These are phyloP conservation scores for Hemaris fuciformis DNA, from an alignment of 2,888 invertebrate genomes.

Conservation along the genomic window DNA sequence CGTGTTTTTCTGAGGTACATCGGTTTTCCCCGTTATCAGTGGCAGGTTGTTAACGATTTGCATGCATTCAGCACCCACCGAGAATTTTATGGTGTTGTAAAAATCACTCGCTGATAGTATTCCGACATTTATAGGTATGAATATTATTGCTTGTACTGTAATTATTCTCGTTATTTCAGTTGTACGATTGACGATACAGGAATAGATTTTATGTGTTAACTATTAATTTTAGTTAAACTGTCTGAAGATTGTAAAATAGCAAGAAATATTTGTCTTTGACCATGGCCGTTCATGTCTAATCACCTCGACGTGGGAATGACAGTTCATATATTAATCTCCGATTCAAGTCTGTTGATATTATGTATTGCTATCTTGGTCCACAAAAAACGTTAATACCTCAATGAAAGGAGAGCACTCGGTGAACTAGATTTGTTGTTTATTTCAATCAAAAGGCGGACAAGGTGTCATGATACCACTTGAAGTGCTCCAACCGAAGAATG, in stretches of 20 bases:
- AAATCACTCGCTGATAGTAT: constrained; percentile 29
- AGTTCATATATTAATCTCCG: not conserved
- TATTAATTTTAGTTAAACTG: too few species aligned
- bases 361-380: not conserved
- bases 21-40: constrained; percentile 40
- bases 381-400: not conserved
- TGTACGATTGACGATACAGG: not conserved
- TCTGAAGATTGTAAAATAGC: too few species aligned
- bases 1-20: not conserved
- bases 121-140: not conserved
- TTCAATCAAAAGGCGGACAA: constrained; percentile 7
- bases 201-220: not conserved
- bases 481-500: not conserved
- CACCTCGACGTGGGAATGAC: not conserved
- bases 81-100: constrained; percentile 35
- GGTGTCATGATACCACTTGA: not conserved
- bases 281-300: not conserved
- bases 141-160: not conserved
- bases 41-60: constrained; percentile 25
- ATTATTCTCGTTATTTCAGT: not conserved
- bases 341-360: not conserved
- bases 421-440: constrained; percentile 4
- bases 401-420: constrained; percentile 1
- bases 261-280: too few species aligned
- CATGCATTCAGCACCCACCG: constrained; percentile 23